A percentile compares a stretch with the other conserved stretches of the same genome.
Evolutionary conservation across 2,888 invertebrate genomes (phyloP).

Genomic region (Volucella bombylans): DNA sequence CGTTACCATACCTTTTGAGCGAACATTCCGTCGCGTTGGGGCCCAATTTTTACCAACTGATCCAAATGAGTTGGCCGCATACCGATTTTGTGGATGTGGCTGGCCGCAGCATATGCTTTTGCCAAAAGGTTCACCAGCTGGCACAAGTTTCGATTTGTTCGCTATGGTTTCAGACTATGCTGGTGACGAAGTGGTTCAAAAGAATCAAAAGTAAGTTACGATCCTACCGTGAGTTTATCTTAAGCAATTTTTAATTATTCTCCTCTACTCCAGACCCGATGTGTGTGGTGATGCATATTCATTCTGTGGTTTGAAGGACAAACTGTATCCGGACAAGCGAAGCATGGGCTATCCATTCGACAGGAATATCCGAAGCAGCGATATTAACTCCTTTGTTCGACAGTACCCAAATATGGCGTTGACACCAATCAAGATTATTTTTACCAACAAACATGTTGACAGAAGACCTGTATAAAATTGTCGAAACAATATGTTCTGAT

Average conservation of each 20-base stretch:
- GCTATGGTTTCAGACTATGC: slow-evolving; percentile 88
- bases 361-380: slow-evolving; percentile 78
- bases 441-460: slow-evolving; percentile 78
- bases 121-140: slow-evolving; percentile 84
- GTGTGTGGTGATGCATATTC: slow-evolving; percentile 86
- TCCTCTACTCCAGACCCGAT: slow-evolving; percentile 73
- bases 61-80: not conserved
- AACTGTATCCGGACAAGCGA: slow-evolving; percentile 86
- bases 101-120: slow-evolving; percentile 85
- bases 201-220: no score
- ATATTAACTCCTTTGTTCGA: slow-evolving; percentile 87
- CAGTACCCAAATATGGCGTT: slow-evolving; percentile 87
- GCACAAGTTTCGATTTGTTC: slow-evolving; percentile 86
- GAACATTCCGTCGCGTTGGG: slow-evolving; percentile 85
- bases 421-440: slow-evolving; percentile 85
- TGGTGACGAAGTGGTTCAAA: no score
- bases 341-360: slow-evolving; percentile 87
- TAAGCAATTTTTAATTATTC: not conserved
- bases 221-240: no score
- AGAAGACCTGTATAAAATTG: not conserved
- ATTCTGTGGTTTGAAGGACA: slow-evolving; percentile 88
- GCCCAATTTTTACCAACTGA: not conserved
- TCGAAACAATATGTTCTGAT: no score
- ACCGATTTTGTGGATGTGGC: slow-evolving; percentile 57
- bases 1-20: slow-evolving; percentile 90